Conservation (phyloP, 2,888 invertebrate species). For the Pandemis corylana region DNA sequence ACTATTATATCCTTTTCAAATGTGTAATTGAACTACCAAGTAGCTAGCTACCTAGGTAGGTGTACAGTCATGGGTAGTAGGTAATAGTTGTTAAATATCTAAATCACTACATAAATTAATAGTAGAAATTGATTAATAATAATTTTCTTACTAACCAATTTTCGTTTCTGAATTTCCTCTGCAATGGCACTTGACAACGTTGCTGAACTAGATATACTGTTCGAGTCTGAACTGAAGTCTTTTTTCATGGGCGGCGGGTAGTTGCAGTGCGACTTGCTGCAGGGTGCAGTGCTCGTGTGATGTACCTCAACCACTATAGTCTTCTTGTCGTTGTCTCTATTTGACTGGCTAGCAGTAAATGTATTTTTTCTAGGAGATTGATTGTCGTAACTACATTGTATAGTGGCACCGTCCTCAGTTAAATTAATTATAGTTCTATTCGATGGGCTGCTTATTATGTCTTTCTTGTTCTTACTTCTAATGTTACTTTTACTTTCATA, state of each 20-base stretch:
- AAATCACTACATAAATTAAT: no score
- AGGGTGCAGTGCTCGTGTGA: constrained; percentile 66
- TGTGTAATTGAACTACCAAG: no score
- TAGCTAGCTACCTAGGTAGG: no score
- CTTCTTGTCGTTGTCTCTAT: constrained; percentile 81
- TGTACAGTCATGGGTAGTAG: no score
- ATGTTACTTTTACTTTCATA: constrained; percentile 72
- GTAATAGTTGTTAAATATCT: no score
- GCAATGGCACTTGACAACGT: constrained; percentile 81
- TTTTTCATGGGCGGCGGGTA: constrained; percentile 66
- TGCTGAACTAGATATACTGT: constrained; percentile 71
- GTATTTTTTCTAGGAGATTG: constrained; percentile 73
- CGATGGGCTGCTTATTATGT: constrained; percentile 75
- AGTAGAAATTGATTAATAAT: no score
- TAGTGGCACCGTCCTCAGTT: constrained; percentile 89
- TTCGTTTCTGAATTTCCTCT: constrained; percentile 77
- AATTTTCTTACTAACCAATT: constrained; percentile 61
- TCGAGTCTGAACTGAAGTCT: constrained; percentile 63
- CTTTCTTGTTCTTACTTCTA: constrained; percentile 64
- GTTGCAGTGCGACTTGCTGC: constrained; percentile 67
- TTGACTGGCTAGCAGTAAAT: constrained; percentile 62
- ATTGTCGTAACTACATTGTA: constrained; percentile 86
- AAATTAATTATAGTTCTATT: constrained; percentile 90
- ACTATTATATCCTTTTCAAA: no score
- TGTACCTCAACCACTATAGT: constrained; percentile 92